Base-by-base conservation (phyloP, 2,888 invertebrate genomes). In the Dynastes tityus region DNA sequence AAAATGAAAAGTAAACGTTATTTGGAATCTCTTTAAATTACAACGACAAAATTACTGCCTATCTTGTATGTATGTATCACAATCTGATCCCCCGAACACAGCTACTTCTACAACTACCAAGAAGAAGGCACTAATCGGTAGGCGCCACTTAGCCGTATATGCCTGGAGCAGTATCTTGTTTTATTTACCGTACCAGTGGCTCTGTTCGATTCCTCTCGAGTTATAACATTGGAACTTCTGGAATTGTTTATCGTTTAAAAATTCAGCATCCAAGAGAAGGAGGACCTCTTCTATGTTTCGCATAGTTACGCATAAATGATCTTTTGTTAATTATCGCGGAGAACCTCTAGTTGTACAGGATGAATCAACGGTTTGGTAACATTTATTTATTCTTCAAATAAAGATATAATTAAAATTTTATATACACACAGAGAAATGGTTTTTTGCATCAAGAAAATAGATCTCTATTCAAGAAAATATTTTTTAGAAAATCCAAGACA, bases 71-170 rank as follows among this genome's bases (percentile, higher is more conserved):
- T 80, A 79, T 80, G 80, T 77, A 80, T 81, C 81, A 84, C 84
- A 84, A 85, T 84, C 84, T 84, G n/a, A 55, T 29, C 29, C 29
- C 29, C 22, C 16, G 53, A 55, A 45, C 45, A 45, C 45, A 45
- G 53, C 53, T 55, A 55, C 85, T 85, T 85, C 16, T 16, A 55
- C 53, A 16, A 55, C n/a, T 16, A 55, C n/a, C 53, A 55, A 16
- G 83, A 86, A 32, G 32, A 32, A 32, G 84, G 84, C 85, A 85
- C 85, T 83, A 84, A 85, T 85, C 84, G 85, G 85, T 86, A 86
- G 87, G 86, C 87, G 87, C 87, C 87, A 86, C 84, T 84, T 83
- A 83, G 86, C 85, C 85, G 86, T 74, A 84, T 81, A 80, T 82
- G 85, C 86, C 84, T 82, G 82, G 79, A 84, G 85, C 85, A 64